Conservation (phyloP, 2,888 invertebrate species). For the Hoplodrina blanda region DNA sequence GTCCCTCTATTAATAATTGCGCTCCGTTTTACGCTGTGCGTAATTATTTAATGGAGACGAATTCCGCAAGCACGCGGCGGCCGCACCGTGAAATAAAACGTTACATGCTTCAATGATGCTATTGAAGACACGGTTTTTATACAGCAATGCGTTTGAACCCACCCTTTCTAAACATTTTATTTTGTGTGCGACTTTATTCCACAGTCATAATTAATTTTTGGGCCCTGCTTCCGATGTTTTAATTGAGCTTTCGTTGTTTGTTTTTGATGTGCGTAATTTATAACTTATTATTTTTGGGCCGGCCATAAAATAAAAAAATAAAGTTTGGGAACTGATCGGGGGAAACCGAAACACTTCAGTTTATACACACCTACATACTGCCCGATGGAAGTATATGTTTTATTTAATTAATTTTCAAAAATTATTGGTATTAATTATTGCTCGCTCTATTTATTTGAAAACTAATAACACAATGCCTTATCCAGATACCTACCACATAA, state of each 20-base stretch:
- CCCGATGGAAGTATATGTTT: too few species aligned
- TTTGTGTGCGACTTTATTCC: slow-evolving; percentile 49
- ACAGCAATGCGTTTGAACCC: slow-evolving; percentile 60
- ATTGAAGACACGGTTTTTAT: slow-evolving; percentile 72
- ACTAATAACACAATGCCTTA: too few species aligned
- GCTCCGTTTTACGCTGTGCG: slow-evolving; percentile 68
- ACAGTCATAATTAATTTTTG: slow-evolving; percentile 62
- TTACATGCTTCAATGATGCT: slow-evolving; percentile 79
- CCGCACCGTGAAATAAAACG: slow-evolving; percentile 84
- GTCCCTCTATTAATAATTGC: slow-evolving; percentile 66
- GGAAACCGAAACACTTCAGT: not conserved
- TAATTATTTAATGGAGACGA: slow-evolving; percentile 87
- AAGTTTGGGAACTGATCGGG: not conserved
- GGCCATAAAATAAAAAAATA: slow-evolving; percentile 25
- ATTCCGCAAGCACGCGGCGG: slow-evolving; percentile 80
- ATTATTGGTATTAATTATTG: too few species aligned
- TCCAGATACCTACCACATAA: too few species aligned
- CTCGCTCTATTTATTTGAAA: too few species aligned
- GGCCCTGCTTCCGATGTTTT: slow-evolving; percentile 61
- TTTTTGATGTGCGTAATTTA: slow-evolving; percentile 51
- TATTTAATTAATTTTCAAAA: too few species aligned
- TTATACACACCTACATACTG: too few species aligned
- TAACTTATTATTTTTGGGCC: slow-evolving; percentile 23
- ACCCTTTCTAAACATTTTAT: slow-evolving; percentile 60
- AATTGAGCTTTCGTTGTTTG: slow-evolving; percentile 58